A percentile compares a stretch with the other conserved stretches of the same genome.
Evolutionary conservation across 2,113 vertebrate species (phyloP).

Genomic region (Erythrolamprus reginae): DNA sequence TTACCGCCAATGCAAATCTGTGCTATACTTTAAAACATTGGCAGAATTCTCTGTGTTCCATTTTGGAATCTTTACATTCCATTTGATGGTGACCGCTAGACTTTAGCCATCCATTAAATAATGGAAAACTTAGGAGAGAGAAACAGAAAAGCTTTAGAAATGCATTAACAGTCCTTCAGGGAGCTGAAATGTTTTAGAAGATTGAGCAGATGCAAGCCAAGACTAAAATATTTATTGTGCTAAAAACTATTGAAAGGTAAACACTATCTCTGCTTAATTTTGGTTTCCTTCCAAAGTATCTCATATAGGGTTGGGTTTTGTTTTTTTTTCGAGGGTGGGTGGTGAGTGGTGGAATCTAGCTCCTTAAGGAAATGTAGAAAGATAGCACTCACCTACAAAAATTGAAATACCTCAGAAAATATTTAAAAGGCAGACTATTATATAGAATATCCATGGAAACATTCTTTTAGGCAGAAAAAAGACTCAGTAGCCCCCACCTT

Average conservation of each 20-base stretch:
- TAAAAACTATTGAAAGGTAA: background rate
- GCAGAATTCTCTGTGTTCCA: conserved; percentile 29
- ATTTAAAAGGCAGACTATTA: too few relatives aligned
- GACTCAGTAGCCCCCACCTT: too few relatives aligned
- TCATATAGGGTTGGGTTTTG: background rate
- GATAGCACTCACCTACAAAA: too few relatives aligned
- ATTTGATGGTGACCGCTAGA: background rate
- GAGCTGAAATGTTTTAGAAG: background rate
- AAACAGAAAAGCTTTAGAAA: background rate
- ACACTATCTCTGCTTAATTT: background rate
- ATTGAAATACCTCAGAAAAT: too few relatives aligned
- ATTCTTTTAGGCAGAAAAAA: too few relatives aligned
- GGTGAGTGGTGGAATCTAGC: background rate
- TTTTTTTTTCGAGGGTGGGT: too few relatives aligned
- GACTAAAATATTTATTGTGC: conserved; percentile 10
- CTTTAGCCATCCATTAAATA: conserved; percentile 30
- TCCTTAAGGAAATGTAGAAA: background rate
- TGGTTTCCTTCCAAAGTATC: conserved; percentile 10
- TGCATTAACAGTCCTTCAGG: background rate
- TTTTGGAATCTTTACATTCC: conserved; percentile 16
- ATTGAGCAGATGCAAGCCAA: conserved; percentile 6
- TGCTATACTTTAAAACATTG: conserved; percentile 32
- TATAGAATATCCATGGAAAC: too few relatives aligned
- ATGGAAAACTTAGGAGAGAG: conserved; percentile 21
- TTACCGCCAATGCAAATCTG: background rate